phyloP scores from a whole-genome alignment of 2,113 vertebrate species.

The Isurus oxyrinchus region DNA sequence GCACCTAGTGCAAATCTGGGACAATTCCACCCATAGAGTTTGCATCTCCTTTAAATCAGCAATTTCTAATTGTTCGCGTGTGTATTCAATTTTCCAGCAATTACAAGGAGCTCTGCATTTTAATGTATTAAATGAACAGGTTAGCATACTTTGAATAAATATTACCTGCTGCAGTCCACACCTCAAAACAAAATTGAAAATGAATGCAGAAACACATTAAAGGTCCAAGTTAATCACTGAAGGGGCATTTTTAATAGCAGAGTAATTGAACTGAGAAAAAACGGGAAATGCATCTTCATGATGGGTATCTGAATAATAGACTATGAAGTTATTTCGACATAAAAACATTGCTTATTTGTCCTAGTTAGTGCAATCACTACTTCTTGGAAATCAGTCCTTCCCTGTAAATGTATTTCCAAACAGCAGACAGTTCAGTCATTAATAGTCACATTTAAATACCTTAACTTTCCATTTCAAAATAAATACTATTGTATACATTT shows the following conservation, averaged over 20 bases:
- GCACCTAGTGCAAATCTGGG: no score
- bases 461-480: constrained; percentile 13
- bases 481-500: background rate
- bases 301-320: background rate
- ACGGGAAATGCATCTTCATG: background rate
- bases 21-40: background rate
- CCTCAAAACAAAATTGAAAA: background rate
- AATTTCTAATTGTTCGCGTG: background rate
- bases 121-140: background rate
- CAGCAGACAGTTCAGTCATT: background rate
- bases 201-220: background rate
- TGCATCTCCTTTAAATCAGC: background rate
- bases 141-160: background rate
- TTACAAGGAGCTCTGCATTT: background rate
- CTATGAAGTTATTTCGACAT: background rate
- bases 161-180: background rate
- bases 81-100: background rate
- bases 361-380: background rate
- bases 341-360: background rate
- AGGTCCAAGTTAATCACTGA: background rate
- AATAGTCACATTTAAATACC: background rate
- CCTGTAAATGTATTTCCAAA: background rate
- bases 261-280: background rate
- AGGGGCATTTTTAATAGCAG: background rate
- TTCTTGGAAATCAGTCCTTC: background rate